Evolutionary conservation across 1,140 invertebrate species (phyloP).

Genomic region (Monochamus saltuarius): DNA sequence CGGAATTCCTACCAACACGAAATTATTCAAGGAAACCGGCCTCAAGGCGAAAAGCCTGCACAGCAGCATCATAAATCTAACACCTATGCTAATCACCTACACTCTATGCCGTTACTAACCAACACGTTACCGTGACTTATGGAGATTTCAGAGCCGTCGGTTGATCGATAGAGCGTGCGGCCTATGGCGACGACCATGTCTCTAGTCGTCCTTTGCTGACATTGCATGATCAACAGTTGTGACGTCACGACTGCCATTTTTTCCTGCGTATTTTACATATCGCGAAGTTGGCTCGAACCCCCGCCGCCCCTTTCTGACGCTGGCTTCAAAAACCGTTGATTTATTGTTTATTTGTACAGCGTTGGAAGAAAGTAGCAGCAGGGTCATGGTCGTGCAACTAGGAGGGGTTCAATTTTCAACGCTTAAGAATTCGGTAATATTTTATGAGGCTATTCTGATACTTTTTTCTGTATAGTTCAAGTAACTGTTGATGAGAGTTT

Average conservation of each 20-base stretch:
- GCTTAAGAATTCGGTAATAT: too few species aligned
- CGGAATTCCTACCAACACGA: conserved; percentile 33
- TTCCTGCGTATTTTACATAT: not conserved
- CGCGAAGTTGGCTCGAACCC: not conserved
- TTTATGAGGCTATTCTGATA: too few species aligned
- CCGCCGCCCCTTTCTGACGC: not conserved
- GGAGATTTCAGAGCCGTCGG: conserved; percentile 7
- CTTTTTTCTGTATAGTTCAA: too few species aligned
- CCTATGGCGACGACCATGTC: conserved; percentile 4
- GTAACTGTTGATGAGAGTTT: too few species aligned
- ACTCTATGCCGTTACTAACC: too few species aligned
- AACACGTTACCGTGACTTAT: too few species aligned
- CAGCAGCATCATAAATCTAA: conserved; percentile 37
- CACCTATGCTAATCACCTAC: conserved; percentile 1
- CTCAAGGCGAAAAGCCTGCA: conserved; percentile 42
- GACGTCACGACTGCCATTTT: conserved; percentile 25
- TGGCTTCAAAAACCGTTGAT: too few species aligned
- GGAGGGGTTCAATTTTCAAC: too few species aligned
- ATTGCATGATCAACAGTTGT: conserved; percentile 40
- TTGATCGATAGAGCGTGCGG: conserved; percentile 9
- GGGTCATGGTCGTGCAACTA: too few species aligned
- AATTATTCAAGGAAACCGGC: conserved; percentile 37
- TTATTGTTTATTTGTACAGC: too few species aligned
- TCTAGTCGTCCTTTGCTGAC: conserved; percentile 24
- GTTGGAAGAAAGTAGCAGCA: too few species aligned